Percentiles rank a stretch among this genome's conserved stretches.
Conservation (phyloP, 2,113 vertebrate genomes). For the Sarotherodon lohbergeri region DNA sequence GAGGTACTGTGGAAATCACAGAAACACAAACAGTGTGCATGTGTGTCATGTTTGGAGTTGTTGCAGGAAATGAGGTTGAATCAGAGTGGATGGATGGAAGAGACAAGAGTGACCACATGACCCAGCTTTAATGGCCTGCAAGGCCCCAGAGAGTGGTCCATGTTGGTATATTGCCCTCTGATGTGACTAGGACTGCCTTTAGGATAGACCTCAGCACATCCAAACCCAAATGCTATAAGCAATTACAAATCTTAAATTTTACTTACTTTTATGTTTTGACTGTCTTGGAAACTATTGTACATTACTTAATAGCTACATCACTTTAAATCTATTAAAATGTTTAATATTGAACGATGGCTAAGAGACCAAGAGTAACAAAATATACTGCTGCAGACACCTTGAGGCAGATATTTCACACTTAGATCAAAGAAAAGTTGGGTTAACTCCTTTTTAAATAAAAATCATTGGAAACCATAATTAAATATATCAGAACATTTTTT, state of each 20-base stretch:
- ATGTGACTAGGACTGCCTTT: neutral
- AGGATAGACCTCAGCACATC: neutral
- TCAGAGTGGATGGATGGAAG: neutral
- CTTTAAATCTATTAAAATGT: neutral
- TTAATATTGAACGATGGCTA: neutral
- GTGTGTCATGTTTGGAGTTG: neutral
- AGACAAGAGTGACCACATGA: neutral
- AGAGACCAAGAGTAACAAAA: neutral
- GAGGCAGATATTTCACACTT: neutral
- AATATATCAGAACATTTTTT: neutral
- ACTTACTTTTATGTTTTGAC: neutral
- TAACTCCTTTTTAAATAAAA: neutral
- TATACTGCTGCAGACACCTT: neutral
- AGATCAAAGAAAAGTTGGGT: neutral
- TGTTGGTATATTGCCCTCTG: neutral
- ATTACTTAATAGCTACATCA: neutral
- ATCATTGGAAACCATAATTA: neutral
- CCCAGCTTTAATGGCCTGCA: neutral
- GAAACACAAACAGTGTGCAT: neutral
- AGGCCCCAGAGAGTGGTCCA: neutral
- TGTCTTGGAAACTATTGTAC: neutral
- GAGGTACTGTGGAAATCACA: neutral
- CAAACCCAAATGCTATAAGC: neutral
- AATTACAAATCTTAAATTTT: neutral
- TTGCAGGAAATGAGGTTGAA: neutral